Evolutionary conservation across 64 coral and sea anemone species (phyloP).

Genomic region (Actinia equina): DNA sequence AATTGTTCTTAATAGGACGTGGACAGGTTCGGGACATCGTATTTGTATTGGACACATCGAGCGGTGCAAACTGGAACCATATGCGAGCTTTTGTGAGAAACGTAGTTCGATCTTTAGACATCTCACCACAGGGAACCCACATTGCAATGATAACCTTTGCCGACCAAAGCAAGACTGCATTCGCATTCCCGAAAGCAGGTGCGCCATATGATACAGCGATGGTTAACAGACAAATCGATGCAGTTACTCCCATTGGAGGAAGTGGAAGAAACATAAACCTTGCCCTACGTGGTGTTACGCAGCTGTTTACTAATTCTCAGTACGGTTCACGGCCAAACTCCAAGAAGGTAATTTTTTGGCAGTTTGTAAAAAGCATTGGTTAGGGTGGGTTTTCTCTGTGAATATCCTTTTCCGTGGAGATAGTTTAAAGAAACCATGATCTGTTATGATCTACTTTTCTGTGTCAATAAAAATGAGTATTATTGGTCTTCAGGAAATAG

Average conservation of each 20-base stretch:
- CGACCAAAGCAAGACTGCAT: constrained; percentile 14
- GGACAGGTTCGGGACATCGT: constrained; percentile 47
- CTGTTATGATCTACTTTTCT: too few species aligned
- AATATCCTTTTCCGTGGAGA: too few species aligned
- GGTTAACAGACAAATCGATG: constrained; percentile 22
- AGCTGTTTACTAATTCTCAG: not conserved
- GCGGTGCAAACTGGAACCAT: constrained; percentile 49
- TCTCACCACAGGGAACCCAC: constrained; percentile 71
- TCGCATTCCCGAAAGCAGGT: constrained; percentile 35
- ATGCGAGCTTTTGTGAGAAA: constrained; percentile 31
- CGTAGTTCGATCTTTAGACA: constrained; percentile 42
- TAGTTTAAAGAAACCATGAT: too few species aligned
- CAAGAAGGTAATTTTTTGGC: constrained; percentile 24
- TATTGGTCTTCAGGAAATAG: too few species aligned
- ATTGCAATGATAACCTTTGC: constrained; percentile 52
- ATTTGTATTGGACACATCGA: constrained; percentile 65
- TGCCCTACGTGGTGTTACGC: not conserved
- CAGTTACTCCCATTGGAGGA: constrained; percentile 10
- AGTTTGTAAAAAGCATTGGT: too few species aligned
- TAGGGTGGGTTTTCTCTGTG: too few species aligned
- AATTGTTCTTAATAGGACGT: not conserved
- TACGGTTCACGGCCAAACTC: not conserved
- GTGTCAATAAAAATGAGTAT: too few species aligned
- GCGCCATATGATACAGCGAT: constrained; percentile 6
- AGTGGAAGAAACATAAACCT: constrained; percentile 15